Evolutionary conservation across 2,797 vertebrate genomes (phyloP).

Genomic region (Falco peregrinus): DNA sequence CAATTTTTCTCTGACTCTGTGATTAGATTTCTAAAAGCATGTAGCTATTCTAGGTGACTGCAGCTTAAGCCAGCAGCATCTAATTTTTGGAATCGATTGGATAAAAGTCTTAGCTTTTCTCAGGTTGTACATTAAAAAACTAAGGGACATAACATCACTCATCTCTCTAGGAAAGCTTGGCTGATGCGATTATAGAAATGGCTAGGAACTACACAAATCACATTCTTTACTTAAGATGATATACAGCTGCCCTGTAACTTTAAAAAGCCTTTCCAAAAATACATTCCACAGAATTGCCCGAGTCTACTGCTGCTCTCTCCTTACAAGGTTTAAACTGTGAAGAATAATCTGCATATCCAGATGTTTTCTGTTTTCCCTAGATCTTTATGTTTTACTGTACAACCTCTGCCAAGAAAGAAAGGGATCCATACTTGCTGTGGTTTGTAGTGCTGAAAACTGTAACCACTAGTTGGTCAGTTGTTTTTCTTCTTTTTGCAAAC

Average conservation of each 20-base stretch:
- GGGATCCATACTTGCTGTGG: constrained; percentile 8
- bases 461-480: not conserved
- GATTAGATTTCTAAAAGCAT: not conserved
- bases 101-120: not conserved
- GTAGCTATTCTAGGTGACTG: not conserved
- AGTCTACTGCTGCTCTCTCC: constrained; percentile 20
- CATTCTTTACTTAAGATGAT: constrained; percentile 39
- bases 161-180: constrained; percentile 45
- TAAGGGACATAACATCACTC: constrained; percentile 33
- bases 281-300: constrained; percentile 3
- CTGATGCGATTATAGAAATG: constrained; percentile 40
- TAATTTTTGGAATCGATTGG: not conserved
- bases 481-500: not conserved
- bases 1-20: not conserved
- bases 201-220: constrained; percentile 28
- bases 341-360: constrained; percentile 47
- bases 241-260: constrained; percentile 33
- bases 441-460: constrained; percentile 50
- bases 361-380: constrained; percentile 18
- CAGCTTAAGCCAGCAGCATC: not conserved
- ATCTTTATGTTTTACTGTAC: constrained; percentile 30
- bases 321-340: constrained; percentile 38
- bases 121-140: not conserved
- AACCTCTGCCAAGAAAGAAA: constrained; percentile 10
- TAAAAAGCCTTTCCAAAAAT: constrained; percentile 57